Conservation (phyloP, 1,140 invertebrate genomes). For the Sesamia nonagrioides region DNA sequence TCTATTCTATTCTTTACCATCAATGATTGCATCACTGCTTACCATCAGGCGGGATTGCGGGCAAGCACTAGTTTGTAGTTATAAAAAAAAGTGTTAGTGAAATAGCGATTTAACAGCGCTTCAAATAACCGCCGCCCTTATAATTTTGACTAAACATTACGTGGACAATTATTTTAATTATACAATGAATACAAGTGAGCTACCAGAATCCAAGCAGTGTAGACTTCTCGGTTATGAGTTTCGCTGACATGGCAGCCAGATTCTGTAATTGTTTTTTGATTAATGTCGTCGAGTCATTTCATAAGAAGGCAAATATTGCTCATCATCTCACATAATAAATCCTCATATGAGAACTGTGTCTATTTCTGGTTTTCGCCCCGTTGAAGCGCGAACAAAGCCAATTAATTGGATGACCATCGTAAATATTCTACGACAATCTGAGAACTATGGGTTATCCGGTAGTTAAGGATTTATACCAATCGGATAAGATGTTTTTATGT, state of each 20-base stretch:
- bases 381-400: constrained; percentile 26
- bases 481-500: constrained; percentile 36
- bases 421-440: constrained; percentile 29
- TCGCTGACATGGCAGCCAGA: not conserved
- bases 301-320: not conserved
- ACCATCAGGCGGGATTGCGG: too few species aligned
- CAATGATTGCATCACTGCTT: too few species aligned
- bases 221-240: not conserved
- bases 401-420: constrained; percentile 33
- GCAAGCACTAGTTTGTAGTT: too few species aligned
- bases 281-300: not conserved
- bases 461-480: constrained; percentile 31
- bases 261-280: not conserved
- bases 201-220: too few species aligned
- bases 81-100: too few species aligned
- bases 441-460: constrained; percentile 1
- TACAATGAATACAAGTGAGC: too few species aligned
- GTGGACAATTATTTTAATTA: too few species aligned
- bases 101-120: too few species aligned
- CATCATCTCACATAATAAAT: not conserved
- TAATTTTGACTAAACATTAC: too few species aligned
- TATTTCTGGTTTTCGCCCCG: constrained; percentile 8
- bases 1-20: too few species aligned
- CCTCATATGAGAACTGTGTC: not conserved
- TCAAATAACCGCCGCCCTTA: too few species aligned